phyloP scores from a whole-genome alignment of 2,113 vertebrate genomes.

The Dicrurus megarhynchus region DNA sequence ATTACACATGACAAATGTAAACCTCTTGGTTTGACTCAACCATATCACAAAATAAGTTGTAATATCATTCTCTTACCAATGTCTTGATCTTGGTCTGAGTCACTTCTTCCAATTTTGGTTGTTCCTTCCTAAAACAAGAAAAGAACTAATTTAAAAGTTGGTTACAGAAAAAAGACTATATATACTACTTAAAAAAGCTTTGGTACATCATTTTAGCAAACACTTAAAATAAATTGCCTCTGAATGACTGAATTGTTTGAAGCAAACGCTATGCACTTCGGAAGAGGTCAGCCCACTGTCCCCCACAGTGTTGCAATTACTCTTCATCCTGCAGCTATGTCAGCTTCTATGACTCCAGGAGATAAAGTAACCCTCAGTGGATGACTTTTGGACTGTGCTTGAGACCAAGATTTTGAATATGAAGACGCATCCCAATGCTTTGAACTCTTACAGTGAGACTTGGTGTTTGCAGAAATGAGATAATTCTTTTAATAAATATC shows the following conservation, averaged over 20 bases:
- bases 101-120: slow-evolving; percentile 88
- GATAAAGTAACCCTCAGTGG: neutral
- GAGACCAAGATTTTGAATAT: neutral
- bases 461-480: neutral
- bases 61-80: slow-evolving; percentile 81
- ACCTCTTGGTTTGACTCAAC: neutral
- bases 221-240: neutral
- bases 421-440: neutral
- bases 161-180: neutral
- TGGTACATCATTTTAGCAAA: neutral
- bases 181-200: neutral
- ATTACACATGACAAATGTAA: neutral
- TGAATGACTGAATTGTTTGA: neutral
- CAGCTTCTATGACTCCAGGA: neutral
- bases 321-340: neutral
- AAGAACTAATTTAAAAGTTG: neutral
- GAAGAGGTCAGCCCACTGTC: neutral
- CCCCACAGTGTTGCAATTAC: neutral
- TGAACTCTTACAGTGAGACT: neutral
- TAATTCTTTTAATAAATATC: neutral
- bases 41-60: neutral
- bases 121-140: slow-evolving; percentile 84
- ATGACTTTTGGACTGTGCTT: neutral
- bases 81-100: slow-evolving; percentile 84
- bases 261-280: rapidly evolving